Evolutionary conservation across 2,113 vertebrate species (phyloP).

Genomic region (Semicossyphus pulcher): DNA sequence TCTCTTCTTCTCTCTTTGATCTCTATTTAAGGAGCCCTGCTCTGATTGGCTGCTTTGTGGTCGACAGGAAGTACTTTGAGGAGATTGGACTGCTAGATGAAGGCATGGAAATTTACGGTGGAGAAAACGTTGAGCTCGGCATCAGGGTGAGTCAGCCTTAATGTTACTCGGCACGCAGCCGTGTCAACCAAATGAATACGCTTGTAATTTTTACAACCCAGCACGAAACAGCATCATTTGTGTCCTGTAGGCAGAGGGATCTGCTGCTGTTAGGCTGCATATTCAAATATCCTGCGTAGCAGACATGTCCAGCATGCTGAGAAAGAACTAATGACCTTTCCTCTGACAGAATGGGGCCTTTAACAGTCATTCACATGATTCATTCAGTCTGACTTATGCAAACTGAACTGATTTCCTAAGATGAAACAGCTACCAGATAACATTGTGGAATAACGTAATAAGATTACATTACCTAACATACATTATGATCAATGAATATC

Average conservation of each 20-base stretch:
- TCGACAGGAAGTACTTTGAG: slow-evolving; percentile 83
- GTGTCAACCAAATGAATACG: background rate
- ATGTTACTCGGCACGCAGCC: background rate
- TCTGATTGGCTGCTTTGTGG: slow-evolving; percentile 84
- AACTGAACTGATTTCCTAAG: slow-evolving; percentile 22
- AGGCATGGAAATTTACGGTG: slow-evolving; percentile 86
- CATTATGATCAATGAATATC: background rate
- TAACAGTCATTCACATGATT: slow-evolving; percentile 38
- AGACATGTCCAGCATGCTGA: slow-evolving; percentile 3
- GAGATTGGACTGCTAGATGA: slow-evolving; percentile 84
- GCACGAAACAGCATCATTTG: background rate
- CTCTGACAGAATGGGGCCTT: slow-evolving; percentile 35
- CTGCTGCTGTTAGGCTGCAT: background rate
- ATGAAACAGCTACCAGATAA: background rate
- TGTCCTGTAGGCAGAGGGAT: background rate
- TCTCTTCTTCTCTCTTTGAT: background rate
- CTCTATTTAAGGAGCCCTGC: slow-evolving; percentile 80
- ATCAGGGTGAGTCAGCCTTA: slow-evolving; percentile 76
- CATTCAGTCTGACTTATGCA: slow-evolving; percentile 23
- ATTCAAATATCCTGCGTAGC: slow-evolving; percentile 10
- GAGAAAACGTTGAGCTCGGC: slow-evolving; percentile 86
- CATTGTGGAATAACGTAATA: background rate
- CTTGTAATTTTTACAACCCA: too few species aligned
- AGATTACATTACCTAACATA: background rate
- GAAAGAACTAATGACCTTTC: slow-evolving; percentile 40